These are phyloP conservation scores for Takifugu bimaculatus DNA, from an alignment of 2,113 vertebrate species.

Conservation along the genomic window DNA sequence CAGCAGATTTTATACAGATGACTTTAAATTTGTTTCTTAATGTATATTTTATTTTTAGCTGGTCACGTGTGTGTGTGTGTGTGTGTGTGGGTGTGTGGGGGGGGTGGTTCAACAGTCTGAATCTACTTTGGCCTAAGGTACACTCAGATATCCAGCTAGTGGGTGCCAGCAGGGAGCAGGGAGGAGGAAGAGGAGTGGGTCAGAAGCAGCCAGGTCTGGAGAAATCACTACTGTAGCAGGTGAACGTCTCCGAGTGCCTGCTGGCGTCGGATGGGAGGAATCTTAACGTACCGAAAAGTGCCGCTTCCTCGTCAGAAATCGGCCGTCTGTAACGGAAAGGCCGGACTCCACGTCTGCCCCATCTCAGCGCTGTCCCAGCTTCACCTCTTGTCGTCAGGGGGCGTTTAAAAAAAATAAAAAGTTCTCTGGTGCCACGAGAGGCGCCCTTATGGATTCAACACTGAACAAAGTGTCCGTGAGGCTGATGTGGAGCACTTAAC, in stretches of 20 bases:
- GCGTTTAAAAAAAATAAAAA: constrained; percentile 5
- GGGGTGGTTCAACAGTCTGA: constrained; percentile 44
- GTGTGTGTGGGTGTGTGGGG: constrained; percentile 15
- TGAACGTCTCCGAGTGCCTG: constrained; percentile 53
- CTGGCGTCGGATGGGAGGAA: constrained; percentile 17
- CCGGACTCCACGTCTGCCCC: constrained; percentile 61
- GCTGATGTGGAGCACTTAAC: too few relatives aligned
- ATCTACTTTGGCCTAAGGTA: constrained; percentile 68
- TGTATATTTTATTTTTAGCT: constrained; percentile 44
- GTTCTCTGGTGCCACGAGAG: constrained; percentile 20
- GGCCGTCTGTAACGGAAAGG: constrained; percentile 59
- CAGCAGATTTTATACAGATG: constrained; percentile 44
- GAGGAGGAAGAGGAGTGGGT: constrained; percentile 20
- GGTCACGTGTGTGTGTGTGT: constrained; percentile 2
- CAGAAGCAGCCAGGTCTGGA: constrained; percentile 24
- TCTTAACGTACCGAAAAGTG: constrained; percentile 61
- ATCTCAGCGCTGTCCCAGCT: constrained; percentile 36
- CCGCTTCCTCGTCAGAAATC: constrained; percentile 67
- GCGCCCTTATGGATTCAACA: constrained; percentile 18
- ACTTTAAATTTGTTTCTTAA: constrained; percentile 38
- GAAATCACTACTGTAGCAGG: constrained; percentile 55
- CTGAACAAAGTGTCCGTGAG: too few relatives aligned
- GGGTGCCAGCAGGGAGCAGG: constrained; percentile 22
- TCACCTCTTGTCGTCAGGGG: constrained; percentile 33
- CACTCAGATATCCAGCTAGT: constrained; percentile 60